phyloP scores from a whole-genome alignment of 2,113 vertebrate genomes.

The Brevimyrus niger region DNA sequence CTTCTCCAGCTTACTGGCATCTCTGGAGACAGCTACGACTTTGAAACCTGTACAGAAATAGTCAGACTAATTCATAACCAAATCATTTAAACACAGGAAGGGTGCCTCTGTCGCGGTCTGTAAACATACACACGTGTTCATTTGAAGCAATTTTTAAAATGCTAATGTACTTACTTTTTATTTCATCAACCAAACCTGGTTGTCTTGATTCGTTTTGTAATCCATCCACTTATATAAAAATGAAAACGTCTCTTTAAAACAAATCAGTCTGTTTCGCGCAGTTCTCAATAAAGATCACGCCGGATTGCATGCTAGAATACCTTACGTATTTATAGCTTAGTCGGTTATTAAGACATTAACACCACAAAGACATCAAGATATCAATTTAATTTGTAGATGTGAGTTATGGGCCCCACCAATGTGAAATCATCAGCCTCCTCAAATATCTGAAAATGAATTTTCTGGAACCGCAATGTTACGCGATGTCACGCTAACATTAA shows the following conservation, averaged over 20 bases:
- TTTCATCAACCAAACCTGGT: neutral
- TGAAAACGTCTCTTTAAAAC: neutral
- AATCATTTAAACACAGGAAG: neutral
- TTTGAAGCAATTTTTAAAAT: neutral
- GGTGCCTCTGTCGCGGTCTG: neutral
- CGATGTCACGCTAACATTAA: neutral
- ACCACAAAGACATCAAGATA: neutral
- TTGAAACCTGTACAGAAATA: slow-evolving; percentile 53
- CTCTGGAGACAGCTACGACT: slow-evolving; percentile 70
- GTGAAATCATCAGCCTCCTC: neutral
- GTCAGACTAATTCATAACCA: neutral
- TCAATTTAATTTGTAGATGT: neutral
- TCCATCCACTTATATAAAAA: neutral
- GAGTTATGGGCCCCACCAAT: neutral
- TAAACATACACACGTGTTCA: neutral
- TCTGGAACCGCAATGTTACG: neutral
- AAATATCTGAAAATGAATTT: neutral
- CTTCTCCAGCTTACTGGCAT: slow-evolving; percentile 57
- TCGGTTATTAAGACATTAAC: neutral
- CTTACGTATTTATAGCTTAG: neutral
- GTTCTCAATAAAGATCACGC: neutral
- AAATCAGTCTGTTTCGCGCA: neutral
- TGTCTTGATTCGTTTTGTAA: neutral
- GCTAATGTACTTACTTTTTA: neutral
- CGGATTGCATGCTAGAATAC: neutral